Evolutionary conservation across 1,140 invertebrate species (phyloP).

Genomic region (Zaprionus ornatus): DNA sequence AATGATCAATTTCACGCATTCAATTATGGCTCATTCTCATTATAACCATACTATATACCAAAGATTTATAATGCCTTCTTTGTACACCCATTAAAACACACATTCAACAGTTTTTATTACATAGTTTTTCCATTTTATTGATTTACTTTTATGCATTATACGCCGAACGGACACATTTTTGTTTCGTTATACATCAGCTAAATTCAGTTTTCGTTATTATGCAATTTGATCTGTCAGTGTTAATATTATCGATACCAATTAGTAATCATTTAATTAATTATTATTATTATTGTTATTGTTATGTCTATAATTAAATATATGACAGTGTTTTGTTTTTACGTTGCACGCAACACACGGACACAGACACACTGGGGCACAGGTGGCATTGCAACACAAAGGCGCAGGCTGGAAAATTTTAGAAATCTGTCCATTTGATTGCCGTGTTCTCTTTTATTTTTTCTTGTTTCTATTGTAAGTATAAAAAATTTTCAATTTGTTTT

Average conservation of each 20-base stretch:
- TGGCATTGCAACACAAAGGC: slow-evolving; percentile 33
- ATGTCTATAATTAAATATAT: slow-evolving; percentile 65
- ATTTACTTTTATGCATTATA: slow-evolving; percentile 69
- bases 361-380: slow-evolving; percentile 23
- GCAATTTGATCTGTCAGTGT: slow-evolving; percentile 12
- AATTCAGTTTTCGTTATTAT: slow-evolving; percentile 57
- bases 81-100: slow-evolving; percentile 2
- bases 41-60: too few relatives aligned
- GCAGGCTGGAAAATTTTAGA: slow-evolving; percentile 73
- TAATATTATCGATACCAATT: slow-evolving; percentile 44
- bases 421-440: slow-evolving; percentile 79
- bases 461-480: slow-evolving; percentile 40
- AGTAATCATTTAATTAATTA: slow-evolving; percentile 47
- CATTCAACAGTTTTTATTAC: slow-evolving; percentile 48
- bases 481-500: slow-evolving; percentile 58
- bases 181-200: slow-evolving; percentile 72
- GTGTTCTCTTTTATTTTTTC: slow-evolving; percentile 18
- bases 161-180: slow-evolving; percentile 64
- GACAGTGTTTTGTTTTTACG: slow-evolving; percentile 55
- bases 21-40: too few relatives aligned
- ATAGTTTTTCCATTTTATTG: slow-evolving; percentile 72
- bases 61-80: too few relatives aligned
- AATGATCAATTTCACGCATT: too few relatives aligned
- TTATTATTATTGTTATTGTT: slow-evolving; percentile 7
- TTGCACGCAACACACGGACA: slow-evolving; percentile 38